These are phyloP conservation scores for Rallus crepitans DNA, from an alignment of 2,797 vertebrate genomes.

Conservation along the genomic window DNA sequence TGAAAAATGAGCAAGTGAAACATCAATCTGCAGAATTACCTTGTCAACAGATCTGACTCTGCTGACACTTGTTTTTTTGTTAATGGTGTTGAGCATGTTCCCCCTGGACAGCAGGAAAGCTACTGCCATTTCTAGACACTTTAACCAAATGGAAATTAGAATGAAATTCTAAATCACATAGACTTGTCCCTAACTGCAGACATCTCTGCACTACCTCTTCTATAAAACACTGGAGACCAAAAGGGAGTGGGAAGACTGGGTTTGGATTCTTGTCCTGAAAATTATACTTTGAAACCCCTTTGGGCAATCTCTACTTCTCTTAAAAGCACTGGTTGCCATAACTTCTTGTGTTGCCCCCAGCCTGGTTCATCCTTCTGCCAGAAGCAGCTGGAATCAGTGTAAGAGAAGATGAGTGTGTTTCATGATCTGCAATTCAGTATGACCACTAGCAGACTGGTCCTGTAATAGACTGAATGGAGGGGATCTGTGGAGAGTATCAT, in stretches of 20 bases:
- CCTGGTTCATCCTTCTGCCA: background rate
- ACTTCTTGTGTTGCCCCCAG: background rate
- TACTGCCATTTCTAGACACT: background rate
- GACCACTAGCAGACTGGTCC: background rate
- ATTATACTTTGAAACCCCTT: background rate
- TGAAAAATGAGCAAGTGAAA: conserved; percentile 20
- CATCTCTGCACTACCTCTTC: background rate
- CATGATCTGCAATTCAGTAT: background rate
- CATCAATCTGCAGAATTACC: conserved; percentile 6
- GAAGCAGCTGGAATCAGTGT: background rate
- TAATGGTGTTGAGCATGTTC: background rate
- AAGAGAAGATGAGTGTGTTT: background rate
- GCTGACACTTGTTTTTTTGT: background rate
- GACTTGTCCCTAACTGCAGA: background rate
- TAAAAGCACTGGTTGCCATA: background rate
- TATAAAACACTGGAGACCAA: background rate
- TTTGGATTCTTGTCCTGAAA: background rate
- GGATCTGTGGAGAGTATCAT: background rate
- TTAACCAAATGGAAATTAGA: background rate
- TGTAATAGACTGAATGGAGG: background rate
- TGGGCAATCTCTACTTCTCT: background rate
- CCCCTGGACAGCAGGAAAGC: background rate
- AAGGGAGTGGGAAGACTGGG: background rate
- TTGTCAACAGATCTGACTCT: conserved; percentile 14
- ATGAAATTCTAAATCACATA: background rate